Evolutionary conservation across 2,797 vertebrate genomes (phyloP).

Genomic region (Tragopan temminckii): DNA sequence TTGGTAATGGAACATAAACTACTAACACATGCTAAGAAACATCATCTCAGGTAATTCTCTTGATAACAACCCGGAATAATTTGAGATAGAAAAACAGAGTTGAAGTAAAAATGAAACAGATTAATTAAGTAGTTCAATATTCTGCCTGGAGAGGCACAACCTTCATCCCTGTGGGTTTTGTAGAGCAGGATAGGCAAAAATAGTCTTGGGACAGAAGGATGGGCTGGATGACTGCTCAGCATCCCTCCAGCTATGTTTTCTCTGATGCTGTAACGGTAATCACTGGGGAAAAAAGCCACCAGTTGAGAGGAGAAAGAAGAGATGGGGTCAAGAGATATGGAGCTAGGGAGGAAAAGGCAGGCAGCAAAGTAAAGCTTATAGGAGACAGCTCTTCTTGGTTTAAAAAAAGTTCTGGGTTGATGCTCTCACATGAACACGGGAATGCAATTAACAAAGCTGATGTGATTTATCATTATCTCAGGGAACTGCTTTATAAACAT

Average conservation of each 20-base stretch:
- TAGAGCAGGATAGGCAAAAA: background rate
- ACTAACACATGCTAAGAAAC: conserved; percentile 15
- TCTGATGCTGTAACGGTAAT: background rate
- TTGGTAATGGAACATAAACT: conserved; percentile 12
- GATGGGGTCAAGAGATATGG: background rate
- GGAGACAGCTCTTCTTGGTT: background rate
- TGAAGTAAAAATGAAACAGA: background rate
- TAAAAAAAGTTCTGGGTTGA: background rate
- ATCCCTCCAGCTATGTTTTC: background rate
- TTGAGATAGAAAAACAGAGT: conserved; percentile 11
- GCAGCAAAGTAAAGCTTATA: background rate
- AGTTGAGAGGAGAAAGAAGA: background rate
- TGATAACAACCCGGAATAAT: background rate
- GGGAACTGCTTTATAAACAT: background rate
- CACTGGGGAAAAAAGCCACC: conserved; percentile 21
- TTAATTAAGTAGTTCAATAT: background rate
- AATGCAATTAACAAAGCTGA: background rate
- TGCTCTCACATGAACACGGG: fast-evolving
- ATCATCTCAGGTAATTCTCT: conserved; percentile 9
- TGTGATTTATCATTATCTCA: background rate
- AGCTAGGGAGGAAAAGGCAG: background rate
- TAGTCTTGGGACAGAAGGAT: background rate
- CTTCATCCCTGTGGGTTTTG: background rate
- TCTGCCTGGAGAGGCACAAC: background rate
- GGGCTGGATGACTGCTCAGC: background rate